Conservation (phyloP, 2,797 vertebrate species). For the Darevskia nairensis region DNA sequence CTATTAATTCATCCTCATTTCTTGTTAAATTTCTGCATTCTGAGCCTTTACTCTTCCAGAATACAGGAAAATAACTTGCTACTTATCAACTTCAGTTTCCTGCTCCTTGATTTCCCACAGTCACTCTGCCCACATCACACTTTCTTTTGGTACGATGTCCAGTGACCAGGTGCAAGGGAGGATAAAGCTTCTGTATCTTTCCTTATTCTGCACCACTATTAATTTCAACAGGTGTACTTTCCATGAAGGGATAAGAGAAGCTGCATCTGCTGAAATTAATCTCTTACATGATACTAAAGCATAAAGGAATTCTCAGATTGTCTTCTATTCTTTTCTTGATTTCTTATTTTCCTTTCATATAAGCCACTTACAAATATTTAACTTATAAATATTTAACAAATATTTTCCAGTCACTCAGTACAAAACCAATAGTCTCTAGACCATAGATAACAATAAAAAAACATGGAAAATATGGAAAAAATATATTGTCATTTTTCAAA, state of each 20-base stretch:
- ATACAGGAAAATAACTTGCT: no score
- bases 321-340: not conserved
- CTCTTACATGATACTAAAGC: not conserved
- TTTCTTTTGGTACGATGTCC: not conserved
- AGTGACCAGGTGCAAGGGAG: not conserved
- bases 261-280: not conserved
- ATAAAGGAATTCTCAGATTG: not conserved
- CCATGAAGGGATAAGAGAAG: not conserved
- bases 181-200: not conserved
- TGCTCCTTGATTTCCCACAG: not conserved
- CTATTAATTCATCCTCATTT: not conserved
- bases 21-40: not conserved
- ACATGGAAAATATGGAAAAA: not conserved
- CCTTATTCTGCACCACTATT: not conserved
- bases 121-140: not conserved
- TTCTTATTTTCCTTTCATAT: not conserved
- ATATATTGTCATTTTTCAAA: no score
- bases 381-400: no score
- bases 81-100: no score
- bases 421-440: not conserved
- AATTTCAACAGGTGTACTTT: not conserved
- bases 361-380: not conserved
- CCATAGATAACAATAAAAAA: not conserved
- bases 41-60: not conserved
- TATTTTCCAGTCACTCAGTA: not conserved